Evolutionary conservation across 2,113 vertebrate genomes (phyloP).

Genomic region (Nematolebias whitei): DNA sequence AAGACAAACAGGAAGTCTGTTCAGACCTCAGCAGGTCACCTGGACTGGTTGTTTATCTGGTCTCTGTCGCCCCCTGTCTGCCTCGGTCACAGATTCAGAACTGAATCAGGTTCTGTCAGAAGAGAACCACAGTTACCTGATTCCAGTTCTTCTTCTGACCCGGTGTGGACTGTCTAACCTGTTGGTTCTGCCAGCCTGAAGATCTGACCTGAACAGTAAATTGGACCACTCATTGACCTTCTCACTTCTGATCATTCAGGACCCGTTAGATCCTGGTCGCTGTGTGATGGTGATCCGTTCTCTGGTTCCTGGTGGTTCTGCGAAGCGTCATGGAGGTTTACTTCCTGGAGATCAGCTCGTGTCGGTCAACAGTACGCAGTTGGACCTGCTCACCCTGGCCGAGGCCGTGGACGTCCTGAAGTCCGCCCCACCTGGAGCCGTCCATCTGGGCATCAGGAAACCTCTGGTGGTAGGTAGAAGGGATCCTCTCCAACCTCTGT

Average conservation of each 20-base stretch:
- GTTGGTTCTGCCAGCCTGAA: too few species aligned
- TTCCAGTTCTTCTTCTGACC: too few species aligned
- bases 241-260: constrained; percentile 71
- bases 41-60: constrained; percentile 67
- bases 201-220: too few species aligned
- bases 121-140: too few species aligned
- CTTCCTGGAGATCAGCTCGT: constrained; percentile 91
- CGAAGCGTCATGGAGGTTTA: constrained; percentile 81
- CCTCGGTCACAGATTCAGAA: neutral
- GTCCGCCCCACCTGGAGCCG: constrained; percentile 82
- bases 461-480: constrained; percentile 85
- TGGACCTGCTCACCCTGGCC: constrained; percentile 81
- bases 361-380: constrained; percentile 85
- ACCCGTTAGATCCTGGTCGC: constrained; percentile 87
- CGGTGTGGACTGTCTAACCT: too few species aligned
- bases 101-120: neutral
- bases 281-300: constrained; percentile 95
- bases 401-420: constrained; percentile 93
- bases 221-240: too few species aligned
- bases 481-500: neutral
- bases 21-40: too few species aligned
- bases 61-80: constrained; percentile 76
- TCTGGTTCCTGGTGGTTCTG: constrained; percentile 86
- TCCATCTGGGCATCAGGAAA: constrained; percentile 90
- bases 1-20: too few species aligned